phyloP scores from a whole-genome alignment of 2,797 vertebrate genomes.

The Chaenodraco wilsoni region DNA sequence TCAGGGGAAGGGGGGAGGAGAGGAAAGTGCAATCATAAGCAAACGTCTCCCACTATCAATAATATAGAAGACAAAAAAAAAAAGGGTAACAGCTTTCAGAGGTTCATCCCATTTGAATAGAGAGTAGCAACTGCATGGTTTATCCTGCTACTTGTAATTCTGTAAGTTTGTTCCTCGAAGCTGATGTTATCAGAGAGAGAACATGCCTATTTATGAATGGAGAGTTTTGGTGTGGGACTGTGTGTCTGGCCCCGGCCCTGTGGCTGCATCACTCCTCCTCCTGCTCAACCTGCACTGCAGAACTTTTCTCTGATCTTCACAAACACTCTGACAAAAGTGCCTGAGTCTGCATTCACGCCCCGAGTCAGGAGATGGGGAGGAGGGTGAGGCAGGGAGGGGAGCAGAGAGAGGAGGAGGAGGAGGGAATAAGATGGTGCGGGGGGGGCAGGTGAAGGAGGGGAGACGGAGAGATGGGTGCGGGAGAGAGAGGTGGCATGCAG shows the following conservation, averaged over 20 bases:
- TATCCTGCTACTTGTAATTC: background rate
- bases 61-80: background rate
- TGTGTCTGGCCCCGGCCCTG: slow-evolving; percentile 26
- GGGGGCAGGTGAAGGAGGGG: slow-evolving; percentile 47
- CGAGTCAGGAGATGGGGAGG: slow-evolving; percentile 59
- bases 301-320: slow-evolving; percentile 81
- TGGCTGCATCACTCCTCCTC: slow-evolving; percentile 56
- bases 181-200: slow-evolving; percentile 18
- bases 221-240: slow-evolving; percentile 8
- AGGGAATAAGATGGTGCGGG: slow-evolving; percentile 42
- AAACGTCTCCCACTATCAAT: slow-evolving; percentile 35
- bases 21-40: slow-evolving; percentile 20
- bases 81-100: background rate
- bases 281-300: slow-evolving; percentile 84
- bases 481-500: slow-evolving; percentile 67
- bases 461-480: slow-evolving; percentile 24
- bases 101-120: background rate
- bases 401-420: slow-evolving; percentile 38
- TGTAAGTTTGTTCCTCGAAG: slow-evolving; percentile 8
- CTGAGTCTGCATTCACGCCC: slow-evolving; percentile 78
- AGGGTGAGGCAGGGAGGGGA: slow-evolving; percentile 18
- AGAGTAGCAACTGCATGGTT: background rate
- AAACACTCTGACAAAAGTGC: slow-evolving; percentile 79
- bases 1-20: background rate
- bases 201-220: slow-evolving; percentile 50